Evolutionary conservation across 2,888 invertebrate species (phyloP), one percentile per base, ranked within the genome.

Genomic region (Atethmia centrago): DNA sequence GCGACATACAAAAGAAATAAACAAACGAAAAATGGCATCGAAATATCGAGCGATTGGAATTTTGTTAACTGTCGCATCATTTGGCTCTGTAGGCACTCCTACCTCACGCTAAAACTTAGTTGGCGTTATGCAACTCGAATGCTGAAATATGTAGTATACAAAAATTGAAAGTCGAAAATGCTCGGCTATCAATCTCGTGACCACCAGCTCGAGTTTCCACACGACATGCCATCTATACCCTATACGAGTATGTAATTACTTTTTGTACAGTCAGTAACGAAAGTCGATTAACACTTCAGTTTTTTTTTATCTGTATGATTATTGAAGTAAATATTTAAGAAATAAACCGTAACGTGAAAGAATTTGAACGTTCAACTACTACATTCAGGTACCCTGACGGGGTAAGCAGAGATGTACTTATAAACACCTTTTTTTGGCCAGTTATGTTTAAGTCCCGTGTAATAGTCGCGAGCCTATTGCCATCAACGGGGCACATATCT

Each of bases 151-250:
- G n/a, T n/a, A 55, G 31, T 59, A 64, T 42, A 9, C 59, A 47
- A 77, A 77, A 77, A 59, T 31, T 71, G 14, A 47, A 64, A 59
- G 58, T 47, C 58, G 28, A 31, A 64, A 64, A 64, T 58, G 21
- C 53, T 64, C 14, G 10, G 19, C 47, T 61, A 77, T 58, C 59
- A 64, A 59, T 78, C 53, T 40, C 47, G 63, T 31, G 9, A 19
- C 53, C 28, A 31, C 21, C 40, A 31, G 40, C 21, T 47, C 40
- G n/a, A 47, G 3, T 71, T 64, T 45, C 14, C 21, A 31, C 36
- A 9, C n/a, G 45, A 71, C 28, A 55, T 40, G 12, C 42, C 14
- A 40, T n/a, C 21, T n/a, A 63, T 63, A 49, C 8, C 28, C 62
- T 9, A n/a, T 31, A n/a, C n/a, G n/a, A n/a, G n/a, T n/a, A n/a